phyloP scores from a whole-genome alignment of 2,888 invertebrate species.

The Tiphia femorata region DNA sequence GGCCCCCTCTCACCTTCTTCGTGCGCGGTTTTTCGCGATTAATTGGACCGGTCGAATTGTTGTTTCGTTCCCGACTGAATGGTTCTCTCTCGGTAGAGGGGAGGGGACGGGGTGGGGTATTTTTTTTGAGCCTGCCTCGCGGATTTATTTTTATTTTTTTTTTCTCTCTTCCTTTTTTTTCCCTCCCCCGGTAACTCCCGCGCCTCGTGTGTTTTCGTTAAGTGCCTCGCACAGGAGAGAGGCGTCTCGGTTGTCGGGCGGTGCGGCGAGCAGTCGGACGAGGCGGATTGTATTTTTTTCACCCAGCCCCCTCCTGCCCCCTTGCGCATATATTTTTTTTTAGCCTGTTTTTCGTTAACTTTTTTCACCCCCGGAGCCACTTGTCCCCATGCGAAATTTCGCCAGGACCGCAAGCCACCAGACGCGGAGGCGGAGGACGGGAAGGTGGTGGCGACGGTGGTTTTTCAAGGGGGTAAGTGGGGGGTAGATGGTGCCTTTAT shows the following conservation, averaged over 20 bases:
- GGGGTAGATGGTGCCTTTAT: conserved; percentile 3
- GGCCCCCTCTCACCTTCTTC: not conserved
- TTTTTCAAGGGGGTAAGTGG: not conserved
- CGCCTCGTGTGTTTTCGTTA: conserved; percentile 32
- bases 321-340: too few species aligned
- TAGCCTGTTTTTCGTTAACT: too few species aligned
- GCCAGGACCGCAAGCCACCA: conserved; percentile 27
- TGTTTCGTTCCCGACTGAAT: conserved; percentile 52
- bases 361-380: conserved; percentile 19
- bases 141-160: conserved; percentile 28
- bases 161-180: conserved; percentile 33
- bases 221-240: conserved; percentile 30
- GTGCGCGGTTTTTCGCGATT: conserved; percentile 38
- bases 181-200: too few species aligned
- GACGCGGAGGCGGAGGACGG: conserved; percentile 10
- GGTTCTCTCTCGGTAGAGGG: conserved; percentile 32
- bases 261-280: not conserved
- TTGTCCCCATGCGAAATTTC: conserved; percentile 32
- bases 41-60: conserved; percentile 53
- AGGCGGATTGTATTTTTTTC: too few species aligned
- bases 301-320: too few species aligned
- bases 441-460: conserved; percentile 3
- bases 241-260: too few species aligned
- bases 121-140: conserved; percentile 33
- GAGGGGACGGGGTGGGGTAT: too few species aligned